Base-by-base conservation (phyloP, 2,113 vertebrate genomes). In the Chascanopsetta lugubris region DNA sequence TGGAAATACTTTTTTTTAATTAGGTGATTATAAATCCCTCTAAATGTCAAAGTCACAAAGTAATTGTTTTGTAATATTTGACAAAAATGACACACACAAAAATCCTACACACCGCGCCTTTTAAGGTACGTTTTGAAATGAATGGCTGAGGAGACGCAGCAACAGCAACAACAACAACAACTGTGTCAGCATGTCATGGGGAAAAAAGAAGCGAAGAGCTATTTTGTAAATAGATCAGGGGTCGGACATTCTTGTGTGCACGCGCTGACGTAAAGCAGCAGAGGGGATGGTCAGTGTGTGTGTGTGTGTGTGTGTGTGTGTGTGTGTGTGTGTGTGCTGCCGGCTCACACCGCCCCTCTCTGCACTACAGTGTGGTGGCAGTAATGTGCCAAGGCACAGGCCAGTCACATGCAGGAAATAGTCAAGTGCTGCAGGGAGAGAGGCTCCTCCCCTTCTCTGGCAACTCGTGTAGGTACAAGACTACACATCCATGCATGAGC, bases 341-440 rank as follows among this genome's bases (percentile, higher is more conserved):
- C 81, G 84, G 62, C 75, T 51, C 76, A 48, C 53, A 60, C 63
- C 81, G 84, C 59, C 75, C 51, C 76, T 51, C 53, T 36, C 75
- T 59, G 24, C 74, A 56, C 84, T 66, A 77, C 81, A 80, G 79
- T 76, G n/a, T 79, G 89, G 81, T 89, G 89, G 89, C 87, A 85
- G 87, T 84, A 84, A 79, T 82, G 87, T 70, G 87, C 83, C 80
- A 55, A 81, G 77, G 77, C 74, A 11, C 51, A 70, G 56, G 56
- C 77, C 4, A 63, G 72, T 85, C 79, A 82, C 85, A 86, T 83
- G 84, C 60, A 88, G 77, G 77, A 42, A 61, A 75, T 70, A 72
- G 64, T 87, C 72, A 75, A 72, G 68, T 51, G 72, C 59, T 68
- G 72, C 73, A 65, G 54, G 61, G 53, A 11, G 48, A 30, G 53